Conservation (phyloP, 2,888 invertebrate genomes). For the Oithona nana region DNA sequence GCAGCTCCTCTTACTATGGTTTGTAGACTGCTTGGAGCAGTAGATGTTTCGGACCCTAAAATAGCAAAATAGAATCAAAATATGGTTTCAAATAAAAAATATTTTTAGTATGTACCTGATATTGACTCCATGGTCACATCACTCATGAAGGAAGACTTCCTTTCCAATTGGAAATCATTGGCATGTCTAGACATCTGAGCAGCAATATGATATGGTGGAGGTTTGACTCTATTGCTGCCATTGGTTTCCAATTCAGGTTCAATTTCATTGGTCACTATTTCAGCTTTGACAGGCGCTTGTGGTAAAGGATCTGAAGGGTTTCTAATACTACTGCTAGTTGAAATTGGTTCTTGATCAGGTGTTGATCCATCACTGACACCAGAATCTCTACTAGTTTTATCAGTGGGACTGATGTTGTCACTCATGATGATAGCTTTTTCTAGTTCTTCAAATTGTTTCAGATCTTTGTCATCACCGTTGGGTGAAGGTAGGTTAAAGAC, state of each 20-base stretch:
- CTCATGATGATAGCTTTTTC: not conserved
- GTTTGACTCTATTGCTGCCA: constrained; percentile 25
- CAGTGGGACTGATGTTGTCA: not conserved
- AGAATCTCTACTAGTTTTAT: constrained; percentile 3
- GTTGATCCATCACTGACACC: constrained; percentile 6
- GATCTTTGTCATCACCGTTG: not conserved
- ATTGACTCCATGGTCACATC: not conserved
- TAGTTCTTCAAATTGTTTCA: not conserved
- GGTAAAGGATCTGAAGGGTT: constrained; percentile 15
- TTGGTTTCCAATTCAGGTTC: constrained; percentile 9
- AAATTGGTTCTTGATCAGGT: not conserved
- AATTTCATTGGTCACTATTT: constrained; percentile 10
- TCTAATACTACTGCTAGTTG: not conserved
- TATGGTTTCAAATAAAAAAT: not conserved
- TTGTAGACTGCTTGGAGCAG: constrained; percentile 14
- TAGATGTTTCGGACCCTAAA: constrained; percentile 15
- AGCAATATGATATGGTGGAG: constrained; percentile 66
- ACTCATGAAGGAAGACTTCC: constrained; percentile 3
- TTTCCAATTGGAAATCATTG: constrained; percentile 18
- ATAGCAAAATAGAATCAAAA: not conserved
- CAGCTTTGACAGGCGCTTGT: not conserved
- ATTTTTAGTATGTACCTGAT: not conserved
- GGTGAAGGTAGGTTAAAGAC: not conserved
- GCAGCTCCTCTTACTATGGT: constrained; percentile 7
- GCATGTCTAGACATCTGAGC: constrained; percentile 63